phyloP scores from a whole-genome alignment of 2,888 invertebrate genomes.

The Boloria euphrosyne region DNA sequence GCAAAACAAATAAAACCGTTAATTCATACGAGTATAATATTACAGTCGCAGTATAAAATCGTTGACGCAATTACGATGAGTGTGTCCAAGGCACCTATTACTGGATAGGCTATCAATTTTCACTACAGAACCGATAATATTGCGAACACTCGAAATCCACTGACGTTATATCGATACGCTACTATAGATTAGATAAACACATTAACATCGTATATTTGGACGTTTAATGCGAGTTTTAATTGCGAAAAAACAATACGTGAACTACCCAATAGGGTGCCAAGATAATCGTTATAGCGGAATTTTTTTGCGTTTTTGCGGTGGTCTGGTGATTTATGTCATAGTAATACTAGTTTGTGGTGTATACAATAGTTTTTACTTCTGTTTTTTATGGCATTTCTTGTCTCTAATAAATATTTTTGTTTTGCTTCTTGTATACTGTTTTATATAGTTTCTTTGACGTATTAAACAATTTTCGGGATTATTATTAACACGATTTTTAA shows the following conservation, averaged over 20 bases:
- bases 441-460: background rate
- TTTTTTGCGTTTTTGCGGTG: background rate
- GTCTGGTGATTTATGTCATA: background rate
- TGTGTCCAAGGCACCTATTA: conserved; percentile 15
- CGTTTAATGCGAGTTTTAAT: conserved; percentile 26
- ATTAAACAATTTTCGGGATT: background rate
- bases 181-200: conserved; percentile 31
- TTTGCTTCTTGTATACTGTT: background rate
- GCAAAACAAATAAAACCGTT: too few relatives aligned
- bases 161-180: conserved; percentile 32
- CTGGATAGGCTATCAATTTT: conserved; percentile 26
- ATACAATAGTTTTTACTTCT: background rate
- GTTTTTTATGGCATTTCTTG: too few relatives aligned
- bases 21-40: too few relatives aligned
- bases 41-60: background rate
- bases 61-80: background rate
- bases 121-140: conserved; percentile 26
- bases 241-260: conserved; percentile 18
- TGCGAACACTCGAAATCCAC: conserved; percentile 23
- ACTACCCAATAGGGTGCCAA: conserved; percentile 6
- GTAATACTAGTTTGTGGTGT: background rate
- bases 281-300: conserved; percentile 5
- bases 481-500: too few relatives aligned
- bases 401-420: background rate
- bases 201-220: conserved; percentile 20